Base-by-base conservation (phyloP, 2,888 invertebrate genomes). In the Ephialtes manifestator region DNA sequence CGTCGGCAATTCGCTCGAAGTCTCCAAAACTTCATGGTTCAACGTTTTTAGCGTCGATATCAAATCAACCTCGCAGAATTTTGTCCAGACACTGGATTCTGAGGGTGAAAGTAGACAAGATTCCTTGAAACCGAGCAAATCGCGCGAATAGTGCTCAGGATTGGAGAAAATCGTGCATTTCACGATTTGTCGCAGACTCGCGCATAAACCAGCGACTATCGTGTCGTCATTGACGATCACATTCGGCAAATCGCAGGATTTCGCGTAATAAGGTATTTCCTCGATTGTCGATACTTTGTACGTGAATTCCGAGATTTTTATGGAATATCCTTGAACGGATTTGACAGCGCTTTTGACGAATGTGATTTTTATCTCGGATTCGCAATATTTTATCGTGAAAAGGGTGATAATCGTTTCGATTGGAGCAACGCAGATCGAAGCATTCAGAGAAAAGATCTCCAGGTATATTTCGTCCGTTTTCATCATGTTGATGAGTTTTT, bases 31-130 rank as follows among this genome's bases (percentile, higher is more conserved):
- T 89, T 87, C 20, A 46, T 68, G 28, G 53, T 88, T 24, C 95
- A 88, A 70, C 96, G 88, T n/a, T 94, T 95, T 95, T 0, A 97
- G 94, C 0, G 96, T 95, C 75, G 94, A 93, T 13, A 97, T 95
- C 60, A 98, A 94, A 92, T 98, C 97, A 4, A 97, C 95, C 95
- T 99, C 99, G 95, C 99, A 99, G 93, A 98, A 98, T 90, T 97
- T 97, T 0, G 98, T 99, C 98, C 98, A 98, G 53, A 97, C 95
- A 10, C 98, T 98, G 10, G 96, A 95, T 94, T 98, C 98, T 35
- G 97, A 97, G 75, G 98, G 97, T 1, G 98, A 97, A 90, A 97
- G 95, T 15, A 98, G 94, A 91, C 98, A 98, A 75, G 97, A 96
- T 85, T 96, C 96, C 84, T 97, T 96, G 91, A 98, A 98, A 0